Evolutionary conservation across 2,888 invertebrate species (phyloP).

Genomic region (Bibio marci): DNA sequence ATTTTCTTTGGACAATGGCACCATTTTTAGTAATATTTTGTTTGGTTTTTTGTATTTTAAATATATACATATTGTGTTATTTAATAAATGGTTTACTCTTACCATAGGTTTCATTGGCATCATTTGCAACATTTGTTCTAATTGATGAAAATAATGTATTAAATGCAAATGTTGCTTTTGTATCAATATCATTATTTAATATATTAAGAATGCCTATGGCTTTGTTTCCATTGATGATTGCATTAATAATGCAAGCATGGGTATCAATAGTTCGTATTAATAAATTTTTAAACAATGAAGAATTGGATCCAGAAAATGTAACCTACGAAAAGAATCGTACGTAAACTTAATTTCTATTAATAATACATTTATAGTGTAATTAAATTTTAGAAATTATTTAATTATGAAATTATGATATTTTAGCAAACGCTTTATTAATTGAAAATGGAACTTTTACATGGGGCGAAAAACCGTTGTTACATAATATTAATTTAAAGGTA

Average conservation of each 20-base stretch:
- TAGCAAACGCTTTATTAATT: background rate
- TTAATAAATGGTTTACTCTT: too few relatives aligned
- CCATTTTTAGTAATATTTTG: slow-evolving; percentile 35
- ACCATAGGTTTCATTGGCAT: too few relatives aligned
- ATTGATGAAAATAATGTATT: slow-evolving; percentile 26
- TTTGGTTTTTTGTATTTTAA: background rate
- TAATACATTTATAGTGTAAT: background rate
- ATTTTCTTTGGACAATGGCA: slow-evolving; percentile 41
- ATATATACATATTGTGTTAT: too few relatives aligned
- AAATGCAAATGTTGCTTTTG: slow-evolving; percentile 36
- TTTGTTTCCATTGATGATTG: slow-evolving; percentile 30
- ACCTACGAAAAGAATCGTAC: slow-evolving; percentile 17
- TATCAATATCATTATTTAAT: slow-evolving; percentile 38
- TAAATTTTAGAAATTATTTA: background rate
- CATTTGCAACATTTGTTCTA: slow-evolving; percentile 26
- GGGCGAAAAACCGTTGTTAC: slow-evolving; percentile 51
- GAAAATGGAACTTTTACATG: slow-evolving; percentile 33
- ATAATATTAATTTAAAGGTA: slow-evolving; percentile 57
- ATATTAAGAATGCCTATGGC: slow-evolving; percentile 36
- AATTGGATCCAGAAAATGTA: slow-evolving; percentile 31
- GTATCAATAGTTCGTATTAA: slow-evolving; percentile 38
- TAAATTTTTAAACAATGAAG: slow-evolving; percentile 35
- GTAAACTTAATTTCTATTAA: background rate
- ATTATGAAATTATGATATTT: background rate
- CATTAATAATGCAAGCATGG: slow-evolving; percentile 17